Evolutionary conservation across 2,888 invertebrate genomes (phyloP).

Genomic region (Amphipyra tragopoginis): DNA sequence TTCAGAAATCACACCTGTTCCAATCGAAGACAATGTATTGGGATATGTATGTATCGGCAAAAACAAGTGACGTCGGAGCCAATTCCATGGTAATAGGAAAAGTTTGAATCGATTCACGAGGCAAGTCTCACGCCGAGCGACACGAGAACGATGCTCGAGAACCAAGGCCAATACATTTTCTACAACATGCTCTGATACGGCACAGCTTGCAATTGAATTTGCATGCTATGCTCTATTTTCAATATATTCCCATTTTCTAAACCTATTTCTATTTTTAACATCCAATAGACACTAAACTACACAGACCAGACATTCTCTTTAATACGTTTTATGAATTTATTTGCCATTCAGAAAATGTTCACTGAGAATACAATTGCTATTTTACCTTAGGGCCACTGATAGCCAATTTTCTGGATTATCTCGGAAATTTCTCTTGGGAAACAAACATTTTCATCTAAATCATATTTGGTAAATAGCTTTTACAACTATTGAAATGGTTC

Average conservation of each 20-base stretch:
- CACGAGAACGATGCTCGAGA: constrained; percentile 32
- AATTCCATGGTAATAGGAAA: constrained; percentile 77
- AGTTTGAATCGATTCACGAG: constrained; percentile 76
- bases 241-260: constrained; percentile 41
- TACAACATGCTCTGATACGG: constrained; percentile 43
- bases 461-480: constrained; percentile 7
- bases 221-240: constrained; percentile 39
- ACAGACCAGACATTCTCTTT: constrained; percentile 8
- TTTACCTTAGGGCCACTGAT: constrained; percentile 2
- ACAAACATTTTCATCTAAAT: constrained; percentile 3
- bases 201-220: constrained; percentile 45
- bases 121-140: constrained; percentile 53
- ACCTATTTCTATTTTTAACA: constrained; percentile 27
- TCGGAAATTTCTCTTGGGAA: background rate
- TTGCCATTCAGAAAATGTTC: constrained; percentile 10
- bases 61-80: constrained; percentile 69
- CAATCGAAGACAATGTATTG: constrained; percentile 14
- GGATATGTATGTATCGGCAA: constrained; percentile 41
- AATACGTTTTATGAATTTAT: constrained; percentile 26
- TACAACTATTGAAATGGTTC: background rate
- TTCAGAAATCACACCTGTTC: constrained; percentile 17
- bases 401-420: constrained; percentile 17
- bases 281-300: constrained; percentile 28
- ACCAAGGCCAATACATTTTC: constrained; percentile 53
- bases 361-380: constrained; percentile 1